Evolutionary conservation across 2,113 vertebrate species (phyloP), one percentile per base, ranked within the genome.

Genomic region (Accipiter cooperii): DNA sequence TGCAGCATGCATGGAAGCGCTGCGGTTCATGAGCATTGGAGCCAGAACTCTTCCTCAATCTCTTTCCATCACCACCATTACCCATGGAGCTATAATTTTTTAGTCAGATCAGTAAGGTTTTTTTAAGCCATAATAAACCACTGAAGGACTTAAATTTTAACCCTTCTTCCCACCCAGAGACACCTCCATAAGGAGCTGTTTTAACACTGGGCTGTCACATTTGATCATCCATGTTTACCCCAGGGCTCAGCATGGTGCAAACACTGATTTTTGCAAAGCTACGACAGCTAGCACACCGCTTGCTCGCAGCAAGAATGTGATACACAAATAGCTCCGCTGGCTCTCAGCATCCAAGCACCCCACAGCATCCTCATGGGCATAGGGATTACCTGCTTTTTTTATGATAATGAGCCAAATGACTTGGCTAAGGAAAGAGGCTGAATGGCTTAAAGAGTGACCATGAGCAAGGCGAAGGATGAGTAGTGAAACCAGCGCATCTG

Each of bases 231-330:
- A 28, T 2, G 0, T 31, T 70, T 60, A 66, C 33, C 14, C 46
- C 57, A 52, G 25, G 21, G 49, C 83, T 78, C 36, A 31, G 36
- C 1, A 0, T 49, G 49, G 34, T 77, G 34, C 63, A 69, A 16
- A 36, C 49, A 17, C 1, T 52, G 79, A 54, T 33, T 73, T 88
- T 49, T 61, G 54, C 61, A 86, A 79, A 74, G 52, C 58, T 58
- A 8, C 1, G 2, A 21, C 0, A 4, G 44, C 20, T 33, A 24
- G 21, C 63, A 64, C 12, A 5, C 6, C 0, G 2, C 51, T 36
- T 8, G 25, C 33, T 71, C n/a, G 29, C 64, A 64, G 33, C 70
- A 80, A 80, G 34, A 31, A n/a, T 16, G 19, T 2, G 9, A 38
- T 24, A 10, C 33, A 20, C 54, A 61, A 49, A 8, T 5, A 74